These are phyloP conservation scores for Bradypodion pumilum DNA, from an alignment of 2,797 vertebrate species.

Conservation along the genomic window DNA sequence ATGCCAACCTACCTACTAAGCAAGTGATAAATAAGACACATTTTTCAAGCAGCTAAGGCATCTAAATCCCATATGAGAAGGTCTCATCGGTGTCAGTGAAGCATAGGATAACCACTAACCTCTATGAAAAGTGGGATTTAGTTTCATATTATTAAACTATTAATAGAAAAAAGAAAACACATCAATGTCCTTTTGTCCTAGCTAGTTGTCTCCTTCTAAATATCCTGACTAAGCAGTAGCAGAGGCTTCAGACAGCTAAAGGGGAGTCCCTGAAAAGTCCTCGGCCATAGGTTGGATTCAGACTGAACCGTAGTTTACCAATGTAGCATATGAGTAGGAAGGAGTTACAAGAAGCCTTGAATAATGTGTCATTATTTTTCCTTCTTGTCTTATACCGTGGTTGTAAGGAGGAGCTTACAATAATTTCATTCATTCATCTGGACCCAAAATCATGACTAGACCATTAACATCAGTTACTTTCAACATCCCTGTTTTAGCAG, in stretches of 20 bases:
- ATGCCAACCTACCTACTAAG: background rate
- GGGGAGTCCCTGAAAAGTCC: background rate
- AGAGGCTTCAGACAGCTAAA: background rate
- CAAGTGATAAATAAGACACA: background rate
- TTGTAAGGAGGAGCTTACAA: background rate
- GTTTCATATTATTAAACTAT: conserved; percentile 1
- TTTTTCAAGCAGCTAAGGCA: background rate
- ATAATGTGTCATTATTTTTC: background rate
- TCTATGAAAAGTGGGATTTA: background rate
- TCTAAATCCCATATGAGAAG: background rate
- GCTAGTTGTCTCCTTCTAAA: background rate
- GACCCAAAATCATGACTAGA: background rate
- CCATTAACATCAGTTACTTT: background rate
- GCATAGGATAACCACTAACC: background rate
- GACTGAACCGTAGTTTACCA: background rate
- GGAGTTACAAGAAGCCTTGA: background rate
- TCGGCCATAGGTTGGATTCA: background rate
- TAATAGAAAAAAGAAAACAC: background rate
- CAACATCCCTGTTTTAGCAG: background rate
- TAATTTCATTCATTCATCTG: background rate
- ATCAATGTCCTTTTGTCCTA: background rate
- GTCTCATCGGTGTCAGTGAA: background rate
- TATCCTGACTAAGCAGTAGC: background rate
- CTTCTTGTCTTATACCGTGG: background rate
- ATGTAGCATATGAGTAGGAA: background rate